phyloP scores from a whole-genome alignment of 2,888 invertebrate genomes.

The Ormyrus nitidulus region DNA sequence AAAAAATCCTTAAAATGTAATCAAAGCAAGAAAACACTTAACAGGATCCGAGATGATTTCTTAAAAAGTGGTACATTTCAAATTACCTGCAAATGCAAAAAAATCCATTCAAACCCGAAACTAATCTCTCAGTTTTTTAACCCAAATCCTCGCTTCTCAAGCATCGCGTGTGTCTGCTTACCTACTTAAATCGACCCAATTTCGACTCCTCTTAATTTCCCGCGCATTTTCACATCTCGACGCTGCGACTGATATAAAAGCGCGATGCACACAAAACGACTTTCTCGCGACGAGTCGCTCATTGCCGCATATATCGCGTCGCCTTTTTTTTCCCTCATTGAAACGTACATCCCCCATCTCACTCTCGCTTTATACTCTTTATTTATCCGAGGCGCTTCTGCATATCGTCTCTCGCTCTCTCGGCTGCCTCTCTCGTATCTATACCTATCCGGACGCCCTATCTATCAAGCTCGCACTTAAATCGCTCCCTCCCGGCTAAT shows the following conservation, averaged over 20 bases:
- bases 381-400: too few species aligned
- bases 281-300: neutral
- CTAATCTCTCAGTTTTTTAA: too few species aligned
- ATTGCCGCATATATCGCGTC: neutral
- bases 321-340: neutral
- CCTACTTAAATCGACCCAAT: slow-evolving; percentile 6
- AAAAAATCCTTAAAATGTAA: too few species aligned
- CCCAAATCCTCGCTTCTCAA: neutral
- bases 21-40: too few species aligned
- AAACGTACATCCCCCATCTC: neutral
- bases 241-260: neutral
- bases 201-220: neutral
- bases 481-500: neutral
- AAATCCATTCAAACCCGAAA: neutral
- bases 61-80: too few species aligned
- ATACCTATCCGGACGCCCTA: slow-evolving; percentile 5
- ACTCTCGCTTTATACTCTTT: neutral
- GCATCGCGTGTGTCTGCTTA: neutral
- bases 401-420: neutral
- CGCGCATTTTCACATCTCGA: neutral
- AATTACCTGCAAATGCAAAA: too few species aligned
- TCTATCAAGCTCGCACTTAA: slow-evolving; percentile 24
- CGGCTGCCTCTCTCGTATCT: neutral
- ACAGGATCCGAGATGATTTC: too few species aligned
- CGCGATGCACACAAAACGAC: neutral